Evolutionary conservation across 2,113 vertebrate species (phyloP).

Genomic region (Takifugu flavidus): DNA sequence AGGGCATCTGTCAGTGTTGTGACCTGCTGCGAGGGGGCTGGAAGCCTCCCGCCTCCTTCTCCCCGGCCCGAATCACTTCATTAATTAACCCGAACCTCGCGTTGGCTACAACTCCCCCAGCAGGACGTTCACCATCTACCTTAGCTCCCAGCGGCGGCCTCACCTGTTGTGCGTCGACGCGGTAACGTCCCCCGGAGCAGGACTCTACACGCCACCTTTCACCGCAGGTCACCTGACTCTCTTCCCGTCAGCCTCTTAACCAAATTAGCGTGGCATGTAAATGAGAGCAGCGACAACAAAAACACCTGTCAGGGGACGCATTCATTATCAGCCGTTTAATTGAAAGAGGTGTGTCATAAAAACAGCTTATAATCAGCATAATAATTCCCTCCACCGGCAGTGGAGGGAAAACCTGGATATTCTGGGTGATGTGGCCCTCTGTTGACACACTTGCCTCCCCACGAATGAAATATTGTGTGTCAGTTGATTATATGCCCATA

Average conservation of each 20-base stretch:
- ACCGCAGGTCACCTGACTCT: constrained; percentile 25
- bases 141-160: constrained; percentile 3
- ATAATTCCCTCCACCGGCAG: constrained; percentile 20
- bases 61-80: constrained; percentile 68
- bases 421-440: constrained; percentile 18
- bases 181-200: constrained; percentile 17
- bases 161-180: constrained; percentile 39
- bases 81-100: constrained; percentile 80
- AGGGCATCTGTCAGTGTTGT: constrained; percentile 73
- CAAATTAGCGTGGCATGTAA: constrained; percentile 57
- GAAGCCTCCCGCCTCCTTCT: constrained; percentile 59
- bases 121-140: not conserved
- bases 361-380: constrained; percentile 41
- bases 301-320: constrained; percentile 53
- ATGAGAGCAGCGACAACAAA: constrained; percentile 48
- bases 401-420: not conserved
- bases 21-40: constrained; percentile 70
- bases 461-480: constrained; percentile 62
- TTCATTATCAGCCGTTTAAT: constrained; percentile 54
- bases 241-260: constrained; percentile 39
- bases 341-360: constrained; percentile 53
- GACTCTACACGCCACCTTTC: constrained; percentile 20
- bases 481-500: constrained; percentile 74
- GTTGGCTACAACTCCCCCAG: constrained; percentile 38
- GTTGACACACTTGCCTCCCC: constrained; percentile 31